Evolutionary conservation across 2,113 vertebrate genomes (phyloP), one percentile per base, ranked within the genome.

Genomic region (Arvicanthis niloticus): DNA sequence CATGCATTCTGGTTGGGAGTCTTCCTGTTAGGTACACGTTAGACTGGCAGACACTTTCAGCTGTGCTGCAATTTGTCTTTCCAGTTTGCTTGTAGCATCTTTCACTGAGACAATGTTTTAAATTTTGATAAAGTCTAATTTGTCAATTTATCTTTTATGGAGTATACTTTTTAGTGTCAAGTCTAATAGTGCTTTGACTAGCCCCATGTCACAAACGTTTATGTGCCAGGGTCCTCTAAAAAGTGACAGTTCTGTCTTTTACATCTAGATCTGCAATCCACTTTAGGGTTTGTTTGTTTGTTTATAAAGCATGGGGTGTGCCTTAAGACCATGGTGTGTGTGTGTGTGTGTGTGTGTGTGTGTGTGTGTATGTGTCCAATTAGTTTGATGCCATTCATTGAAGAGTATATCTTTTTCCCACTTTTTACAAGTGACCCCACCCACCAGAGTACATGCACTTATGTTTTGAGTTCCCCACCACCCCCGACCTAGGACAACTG

Each of bases 101-200:
- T 94, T 70, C 60, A 37, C 3, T 77, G 80, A 89, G 62, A 89
- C 48, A 86, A 62, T 84, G 22, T 72, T 92, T 65, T 65, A 72
- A 67, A 56, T 89, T 81, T 81, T 81, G 78, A 37, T 62, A 15
- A 92, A 81, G 37, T 48, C 19, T 60, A 65, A 37, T 87, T 75
- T 51, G 72, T 56, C 76, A 34, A 19, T 85, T 93, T 93, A 45
- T 94, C 72, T 75, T 70, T 84, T 80, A 78, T 42, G 72, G 48
- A 42, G 16, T 86, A 2, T 42, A 21, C 53, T 84, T 93, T 93
- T 95, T 91, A 84, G 68, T 56, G 70, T 56, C 60, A 72, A 21
- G 4, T 81, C 34, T 56, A 73, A 31, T 48, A 80, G 53, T 3
- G 53, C 37, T 86, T 93, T 73, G 17, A 34, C 31, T 70, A 81